Evolutionary conservation across 1,140 invertebrate species (phyloP).

Genomic region (Colletes gigas): DNA sequence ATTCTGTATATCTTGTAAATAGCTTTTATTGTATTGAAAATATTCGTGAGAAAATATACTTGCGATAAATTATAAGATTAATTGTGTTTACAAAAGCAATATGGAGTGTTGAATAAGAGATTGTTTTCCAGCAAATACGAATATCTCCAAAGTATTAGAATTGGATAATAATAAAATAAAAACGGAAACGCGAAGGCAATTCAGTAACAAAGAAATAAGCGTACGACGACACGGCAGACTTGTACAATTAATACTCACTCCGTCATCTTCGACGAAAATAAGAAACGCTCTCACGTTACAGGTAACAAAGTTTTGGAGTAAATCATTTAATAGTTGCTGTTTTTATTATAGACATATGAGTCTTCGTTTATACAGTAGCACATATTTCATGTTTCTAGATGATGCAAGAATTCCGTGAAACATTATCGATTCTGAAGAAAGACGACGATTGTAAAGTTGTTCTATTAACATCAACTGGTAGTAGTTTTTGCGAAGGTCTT

Average conservation of each 20-base stretch:
- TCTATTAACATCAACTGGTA: conserved; percentile 84
- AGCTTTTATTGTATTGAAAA: not conserved
- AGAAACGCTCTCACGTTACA: conserved; percentile 83
- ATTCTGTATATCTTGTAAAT: conserved; percentile 19
- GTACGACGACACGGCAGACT: conserved; percentile 84
- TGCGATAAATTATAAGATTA: not conserved
- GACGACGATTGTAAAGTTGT: conserved; percentile 85
- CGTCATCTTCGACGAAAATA: conserved; percentile 82
- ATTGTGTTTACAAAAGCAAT: not conserved
- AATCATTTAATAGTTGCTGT: not conserved
- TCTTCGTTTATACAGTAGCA: conserved; percentile 29
- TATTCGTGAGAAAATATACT: not conserved
- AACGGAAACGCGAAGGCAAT: conserved; percentile 74
- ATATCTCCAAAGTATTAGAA: conserved; percentile 63
- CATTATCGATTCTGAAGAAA: conserved; percentile 82
- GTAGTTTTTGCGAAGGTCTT: conserved; percentile 87
- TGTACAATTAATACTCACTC: conserved; percentile 84
- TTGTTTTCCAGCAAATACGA: conserved; percentile 67
- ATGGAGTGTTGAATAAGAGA: not conserved
- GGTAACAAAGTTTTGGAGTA: conserved; percentile 71
- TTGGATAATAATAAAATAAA: conserved; percentile 70
- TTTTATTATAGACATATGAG: not conserved
- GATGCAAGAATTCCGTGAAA: conserved; percentile 84
- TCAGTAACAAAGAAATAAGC: conserved; percentile 84
- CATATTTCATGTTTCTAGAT: conserved; percentile 77